Conservation (phyloP, 2,888 invertebrate genomes). For the Drosophila neoperkinsi region DNA sequence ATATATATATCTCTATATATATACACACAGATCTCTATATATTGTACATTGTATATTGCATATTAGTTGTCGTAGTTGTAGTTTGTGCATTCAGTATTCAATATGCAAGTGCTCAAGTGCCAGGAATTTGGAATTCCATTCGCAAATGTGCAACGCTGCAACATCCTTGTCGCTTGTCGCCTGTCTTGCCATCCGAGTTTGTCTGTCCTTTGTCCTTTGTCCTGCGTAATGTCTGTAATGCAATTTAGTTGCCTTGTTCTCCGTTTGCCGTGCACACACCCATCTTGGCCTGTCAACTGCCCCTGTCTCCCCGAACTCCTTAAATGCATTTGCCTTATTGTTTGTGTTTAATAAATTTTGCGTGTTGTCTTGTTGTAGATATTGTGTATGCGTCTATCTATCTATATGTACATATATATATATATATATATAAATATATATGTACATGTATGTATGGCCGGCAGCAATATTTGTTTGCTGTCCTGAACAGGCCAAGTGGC, state of each 20-base stretch:
- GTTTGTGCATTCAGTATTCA: conserved; percentile 51
- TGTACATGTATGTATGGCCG: conserved; percentile 19
- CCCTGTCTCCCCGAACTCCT: conserved; percentile 49
- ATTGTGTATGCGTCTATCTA: conserved; percentile 29
- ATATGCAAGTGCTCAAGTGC: conserved; percentile 61
- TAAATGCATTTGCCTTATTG: conserved; percentile 81
- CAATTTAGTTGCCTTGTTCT: conserved; percentile 79
- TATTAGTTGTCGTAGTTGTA: conserved; percentile 27
- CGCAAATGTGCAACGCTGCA: conserved; percentile 77
- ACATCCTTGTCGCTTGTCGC: conserved; percentile 64
- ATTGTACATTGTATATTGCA: conserved; percentile 16
- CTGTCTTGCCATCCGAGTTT: conserved; percentile 33
- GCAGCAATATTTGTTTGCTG: conserved; percentile 76
- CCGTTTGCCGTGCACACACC: conserved; percentile 61
- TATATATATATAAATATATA: neutral
- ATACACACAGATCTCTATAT: conserved; percentile 29
- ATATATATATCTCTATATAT: neutral
- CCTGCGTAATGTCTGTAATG: conserved; percentile 71
- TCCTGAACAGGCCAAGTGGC: conserved; percentile 55
- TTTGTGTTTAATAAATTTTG: conserved; percentile 82
- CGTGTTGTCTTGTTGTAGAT: conserved; percentile 67
- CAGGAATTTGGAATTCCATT: conserved; percentile 64
- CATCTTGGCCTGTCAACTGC: conserved; percentile 40
- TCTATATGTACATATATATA: neutral
- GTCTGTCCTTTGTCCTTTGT: conserved; percentile 37